Percentiles rank a stretch among this genome's conserved stretches.
phyloP scores from a whole-genome alignment of 1,140 invertebrate species.

The Drosophila suzukii region DNA sequence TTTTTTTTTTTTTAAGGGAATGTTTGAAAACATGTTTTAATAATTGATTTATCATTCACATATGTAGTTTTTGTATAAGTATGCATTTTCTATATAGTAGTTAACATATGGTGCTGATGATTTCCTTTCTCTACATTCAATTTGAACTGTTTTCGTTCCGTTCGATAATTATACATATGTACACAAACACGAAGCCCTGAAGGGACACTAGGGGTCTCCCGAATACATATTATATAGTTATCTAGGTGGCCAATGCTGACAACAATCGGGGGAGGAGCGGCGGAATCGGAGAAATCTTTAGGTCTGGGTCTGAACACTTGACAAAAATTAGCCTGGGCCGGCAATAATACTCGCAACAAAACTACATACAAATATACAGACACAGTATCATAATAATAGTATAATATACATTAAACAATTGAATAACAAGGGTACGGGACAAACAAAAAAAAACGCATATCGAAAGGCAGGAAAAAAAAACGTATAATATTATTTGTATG shows the following conservation, averaged over 20 bases:
- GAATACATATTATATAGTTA: conserved; percentile 21
- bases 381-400: conserved; percentile 62
- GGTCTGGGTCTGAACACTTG: conserved; percentile 10
- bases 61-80: conserved; percentile 44
- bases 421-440: conserved; percentile 61
- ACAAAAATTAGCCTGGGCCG: conserved; percentile 11
- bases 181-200: conserved; percentile 37
- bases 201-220: conserved; percentile 16
- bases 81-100: conserved; percentile 50
- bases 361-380: conserved; percentile 46
- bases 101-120: conserved; percentile 45
- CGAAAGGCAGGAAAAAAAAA: conserved; percentile 51
- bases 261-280: conserved; percentile 3
- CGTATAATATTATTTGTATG: conserved; percentile 46
- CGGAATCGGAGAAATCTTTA: conserved; percentile 4
- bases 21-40: conserved; percentile 63
- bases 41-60: conserved; percentile 56
- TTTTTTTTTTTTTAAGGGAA: too few relatives aligned
- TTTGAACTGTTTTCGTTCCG: conserved; percentile 32
- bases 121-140: conserved; percentile 28
- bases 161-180: conserved; percentile 48
- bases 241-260: conserved; percentile 13
- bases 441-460: conserved; percentile 46
- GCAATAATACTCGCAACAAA: conserved; percentile 73
- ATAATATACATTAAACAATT: conserved; percentile 75